phyloP scores from a whole-genome alignment of 1,140 invertebrate species.

The Drosophila orena region DNA sequence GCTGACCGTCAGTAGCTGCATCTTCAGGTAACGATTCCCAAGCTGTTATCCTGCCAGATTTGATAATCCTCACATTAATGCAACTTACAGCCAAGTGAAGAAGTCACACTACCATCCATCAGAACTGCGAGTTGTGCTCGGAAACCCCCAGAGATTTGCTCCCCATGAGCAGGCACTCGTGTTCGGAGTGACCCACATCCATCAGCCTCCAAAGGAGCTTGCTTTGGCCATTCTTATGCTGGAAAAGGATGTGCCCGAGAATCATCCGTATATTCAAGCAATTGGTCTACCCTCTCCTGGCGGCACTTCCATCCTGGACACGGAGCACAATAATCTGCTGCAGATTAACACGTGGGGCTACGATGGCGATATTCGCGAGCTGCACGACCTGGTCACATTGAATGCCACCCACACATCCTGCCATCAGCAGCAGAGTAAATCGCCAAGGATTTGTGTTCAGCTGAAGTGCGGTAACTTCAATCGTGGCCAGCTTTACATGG shows the following conservation, averaged over 20 bases:
- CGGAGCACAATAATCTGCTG: background rate
- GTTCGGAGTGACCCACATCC: constrained; percentile 65
- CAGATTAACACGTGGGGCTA: constrained; percentile 58
- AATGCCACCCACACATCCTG: constrained; percentile 30
- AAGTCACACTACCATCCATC: constrained; percentile 67
- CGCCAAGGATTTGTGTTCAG: constrained; percentile 25
- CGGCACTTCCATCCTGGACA: background rate
- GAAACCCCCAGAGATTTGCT: constrained; percentile 64
- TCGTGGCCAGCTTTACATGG: constrained; percentile 26
- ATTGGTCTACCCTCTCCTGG: constrained; percentile 30
- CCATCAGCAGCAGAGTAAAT: background rate
- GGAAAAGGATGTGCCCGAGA: constrained; percentile 60
- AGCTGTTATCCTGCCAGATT: background rate
- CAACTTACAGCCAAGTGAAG: constrained; percentile 18
- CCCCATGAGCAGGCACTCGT: constrained; percentile 42
- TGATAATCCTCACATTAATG: too few relatives aligned
- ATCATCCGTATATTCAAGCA: constrained; percentile 51
- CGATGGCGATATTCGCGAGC: constrained; percentile 24
- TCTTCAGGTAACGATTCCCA: constrained; percentile 62
- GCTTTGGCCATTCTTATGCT: constrained; percentile 74
- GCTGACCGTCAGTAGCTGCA: constrained; percentile 85
- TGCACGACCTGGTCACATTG: constrained; percentile 54
- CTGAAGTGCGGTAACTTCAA: background rate
- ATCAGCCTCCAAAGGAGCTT: constrained; percentile 55
- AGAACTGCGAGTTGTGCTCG: constrained; percentile 69